Evolutionary conservation across 2,113 vertebrate species (phyloP).

Genomic region (Sceloporus undulatus): DNA sequence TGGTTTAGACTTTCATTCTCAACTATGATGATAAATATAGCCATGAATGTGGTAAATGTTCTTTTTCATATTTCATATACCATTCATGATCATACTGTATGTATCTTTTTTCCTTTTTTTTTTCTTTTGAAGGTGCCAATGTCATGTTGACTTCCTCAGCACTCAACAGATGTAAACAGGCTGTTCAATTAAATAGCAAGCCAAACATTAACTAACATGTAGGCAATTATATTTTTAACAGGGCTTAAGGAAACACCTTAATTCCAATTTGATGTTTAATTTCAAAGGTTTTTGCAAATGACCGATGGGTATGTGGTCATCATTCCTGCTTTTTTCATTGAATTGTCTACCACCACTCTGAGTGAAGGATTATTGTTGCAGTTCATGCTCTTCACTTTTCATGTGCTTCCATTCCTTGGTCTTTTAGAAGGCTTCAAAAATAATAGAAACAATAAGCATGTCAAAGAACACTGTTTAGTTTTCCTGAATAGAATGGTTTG

Average conservation of each 20-base stretch:
- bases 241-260: background rate
- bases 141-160: too few relatives aligned
- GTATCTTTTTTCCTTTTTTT: too few relatives aligned
- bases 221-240: background rate
- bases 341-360: background rate
- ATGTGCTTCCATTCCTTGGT: background rate
- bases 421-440: too few relatives aligned
- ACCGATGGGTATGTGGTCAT: background rate
- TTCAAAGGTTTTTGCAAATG: background rate
- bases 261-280: background rate
- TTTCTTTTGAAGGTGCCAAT: too few relatives aligned
- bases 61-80: background rate
- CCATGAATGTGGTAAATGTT: background rate
- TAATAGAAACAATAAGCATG: too few relatives aligned
- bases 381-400: background rate
- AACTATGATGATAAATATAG: background rate
- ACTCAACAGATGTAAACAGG: too few relatives aligned
- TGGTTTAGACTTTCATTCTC: background rate
- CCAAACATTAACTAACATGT: background rate
- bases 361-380: background rate
- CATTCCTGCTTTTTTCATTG: background rate
- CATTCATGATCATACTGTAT: background rate
- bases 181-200: background rate
- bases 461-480: too few relatives aligned
- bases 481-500: too few relatives aligned